phyloP scores from a whole-genome alignment of 64 coral and sea anemone species.

The Cladopsammia gracilis region DNA sequence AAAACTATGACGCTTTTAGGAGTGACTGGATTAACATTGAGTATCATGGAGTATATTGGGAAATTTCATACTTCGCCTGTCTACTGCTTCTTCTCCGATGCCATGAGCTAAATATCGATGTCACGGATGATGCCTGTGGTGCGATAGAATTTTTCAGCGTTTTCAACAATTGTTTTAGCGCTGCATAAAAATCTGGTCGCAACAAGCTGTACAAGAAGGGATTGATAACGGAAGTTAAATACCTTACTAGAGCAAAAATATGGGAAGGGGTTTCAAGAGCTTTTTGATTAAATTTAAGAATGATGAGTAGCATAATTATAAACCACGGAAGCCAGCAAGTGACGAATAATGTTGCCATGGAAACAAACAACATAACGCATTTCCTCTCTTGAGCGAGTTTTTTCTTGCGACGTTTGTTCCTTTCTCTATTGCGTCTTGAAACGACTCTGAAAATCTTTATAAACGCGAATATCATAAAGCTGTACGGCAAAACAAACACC shows the following conservation, averaged over 20 bases:
- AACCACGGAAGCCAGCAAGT: slow-evolving; percentile 43
- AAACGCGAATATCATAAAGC: slow-evolving; percentile 40
- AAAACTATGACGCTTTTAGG: too few species aligned
- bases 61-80: too few species aligned
- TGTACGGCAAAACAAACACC: slow-evolving; percentile 31
- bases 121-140: too few species aligned
- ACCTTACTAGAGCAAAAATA: slow-evolving; percentile 33
- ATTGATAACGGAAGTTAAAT: slow-evolving; percentile 60
- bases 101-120: background rate
- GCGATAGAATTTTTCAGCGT: background rate
- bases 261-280: background rate
- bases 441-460: slow-evolving; percentile 17
- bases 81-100: background rate
- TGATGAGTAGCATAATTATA: background rate
- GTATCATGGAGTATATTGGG: too few species aligned
- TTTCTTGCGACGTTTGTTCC: background rate
- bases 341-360: slow-evolving; percentile 5
- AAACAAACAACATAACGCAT: slow-evolving; percentile 6
- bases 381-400: slow-evolving; percentile 16
- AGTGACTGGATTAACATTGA: too few species aligned
- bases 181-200: slow-evolving; percentile 59
- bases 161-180: background rate
- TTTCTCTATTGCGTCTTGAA: background rate
- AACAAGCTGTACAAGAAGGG: slow-evolving; percentile 62
- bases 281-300: background rate